These are phyloP conservation scores for Vireo griseus DNA, from an alignment of 2,797 vertebrate species.

Conservation along the genomic window DNA sequence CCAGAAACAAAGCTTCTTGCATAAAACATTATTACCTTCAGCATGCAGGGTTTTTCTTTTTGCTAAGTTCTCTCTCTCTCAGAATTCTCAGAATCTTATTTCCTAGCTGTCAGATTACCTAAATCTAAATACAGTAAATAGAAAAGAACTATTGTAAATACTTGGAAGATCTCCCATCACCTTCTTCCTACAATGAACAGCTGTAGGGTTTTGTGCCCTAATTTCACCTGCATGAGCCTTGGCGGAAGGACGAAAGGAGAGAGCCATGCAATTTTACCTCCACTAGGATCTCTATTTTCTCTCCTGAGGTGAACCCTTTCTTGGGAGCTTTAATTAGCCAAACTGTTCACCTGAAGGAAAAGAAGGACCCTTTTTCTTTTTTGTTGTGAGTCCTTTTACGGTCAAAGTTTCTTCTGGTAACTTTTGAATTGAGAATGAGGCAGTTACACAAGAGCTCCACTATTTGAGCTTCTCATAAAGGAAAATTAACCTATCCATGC, in stretches of 20 bases:
- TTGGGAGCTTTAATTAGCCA: neutral
- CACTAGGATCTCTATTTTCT: neutral
- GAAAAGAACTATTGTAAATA: neutral
- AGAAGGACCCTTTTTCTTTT: neutral
- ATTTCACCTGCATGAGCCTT: neutral
- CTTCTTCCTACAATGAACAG: neutral
- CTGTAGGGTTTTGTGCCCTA: neutral
- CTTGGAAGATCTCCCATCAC: neutral
- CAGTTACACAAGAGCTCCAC: neutral
- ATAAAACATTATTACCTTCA: neutral
- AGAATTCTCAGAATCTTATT: neutral
- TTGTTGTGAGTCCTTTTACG: accelerated
- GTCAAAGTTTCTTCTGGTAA: neutral
- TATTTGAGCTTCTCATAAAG: neutral
- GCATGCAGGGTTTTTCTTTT: neutral
- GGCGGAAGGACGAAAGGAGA: neutral
- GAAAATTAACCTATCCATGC: neutral
- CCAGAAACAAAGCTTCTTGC: neutral
- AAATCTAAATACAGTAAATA: neutral
- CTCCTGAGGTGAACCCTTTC: neutral
- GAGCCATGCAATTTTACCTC: neutral
- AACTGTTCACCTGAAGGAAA: neutral
- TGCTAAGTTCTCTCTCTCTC: neutral
- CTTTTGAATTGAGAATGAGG: neutral
- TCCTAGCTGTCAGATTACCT: neutral